Evolutionary conservation across 1,140 invertebrate genomes (phyloP).

Genomic region (Drosophila leontia): DNA sequence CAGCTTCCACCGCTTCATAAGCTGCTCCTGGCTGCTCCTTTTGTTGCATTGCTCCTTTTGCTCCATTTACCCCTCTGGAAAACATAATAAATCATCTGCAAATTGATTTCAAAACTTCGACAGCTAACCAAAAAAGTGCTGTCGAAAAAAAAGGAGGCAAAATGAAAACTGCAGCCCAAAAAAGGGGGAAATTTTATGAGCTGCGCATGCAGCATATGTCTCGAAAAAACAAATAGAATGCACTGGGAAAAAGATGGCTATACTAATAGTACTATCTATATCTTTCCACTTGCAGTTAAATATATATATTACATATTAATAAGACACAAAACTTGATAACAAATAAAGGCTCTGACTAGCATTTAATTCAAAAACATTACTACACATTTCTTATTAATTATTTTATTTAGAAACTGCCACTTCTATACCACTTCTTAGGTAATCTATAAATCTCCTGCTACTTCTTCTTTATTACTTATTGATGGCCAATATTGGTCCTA

Average conservation of each 20-base stretch:
- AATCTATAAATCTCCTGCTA: too few relatives aligned
- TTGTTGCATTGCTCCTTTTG: conserved; percentile 1
- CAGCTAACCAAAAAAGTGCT: conserved; percentile 56
- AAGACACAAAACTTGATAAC: neutral
- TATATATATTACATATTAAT: neutral
- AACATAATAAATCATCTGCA: conserved; percentile 82
- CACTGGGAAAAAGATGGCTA: conserved; percentile 9
- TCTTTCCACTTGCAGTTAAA: neutral
- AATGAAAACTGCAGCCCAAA: conserved; percentile 41
- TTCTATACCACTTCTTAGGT: too few relatives aligned
- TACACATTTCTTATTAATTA: neutral
- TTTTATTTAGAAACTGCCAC: neutral
- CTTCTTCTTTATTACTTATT: conserved; percentile 3
- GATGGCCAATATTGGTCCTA: neutral
- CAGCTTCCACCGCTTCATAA: conserved; percentile 11
- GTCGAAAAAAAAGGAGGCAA: conserved; percentile 31
- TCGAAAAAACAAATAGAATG: conserved; percentile 20
- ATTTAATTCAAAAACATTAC: too few relatives aligned
- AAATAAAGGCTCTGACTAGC: neutral
- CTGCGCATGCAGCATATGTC: conserved; percentile 55
- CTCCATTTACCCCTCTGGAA: conserved; percentile 4
- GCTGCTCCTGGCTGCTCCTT: conserved; percentile 14
- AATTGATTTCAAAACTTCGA: conserved; percentile 82
- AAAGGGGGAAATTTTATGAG: conserved; percentile 48
- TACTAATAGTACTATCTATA: too few relatives aligned